phyloP scores from a whole-genome alignment of 1,140 invertebrate genomes.

The Aphelenchoides fujianensis region DNA sequence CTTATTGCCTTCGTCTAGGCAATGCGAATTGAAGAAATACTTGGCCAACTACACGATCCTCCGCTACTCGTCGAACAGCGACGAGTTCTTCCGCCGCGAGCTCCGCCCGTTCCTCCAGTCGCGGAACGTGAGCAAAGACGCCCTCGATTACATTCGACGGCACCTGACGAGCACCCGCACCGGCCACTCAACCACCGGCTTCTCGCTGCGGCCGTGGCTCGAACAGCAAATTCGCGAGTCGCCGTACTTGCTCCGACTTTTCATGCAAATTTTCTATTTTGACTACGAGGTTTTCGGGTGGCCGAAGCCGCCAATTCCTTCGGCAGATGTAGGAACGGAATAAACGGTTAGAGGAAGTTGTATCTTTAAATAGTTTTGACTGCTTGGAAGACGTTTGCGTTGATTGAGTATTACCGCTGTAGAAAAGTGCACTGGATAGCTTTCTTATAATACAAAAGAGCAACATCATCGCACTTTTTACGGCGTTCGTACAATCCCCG shows the following conservation, averaged over 20 bases:
- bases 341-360: no score
- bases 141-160: neutral
- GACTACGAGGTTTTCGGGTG: neutral
- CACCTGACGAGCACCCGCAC: neutral
- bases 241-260: neutral
- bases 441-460: no score
- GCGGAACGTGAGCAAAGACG: neutral
- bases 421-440: no score
- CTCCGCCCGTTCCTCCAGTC: neutral
- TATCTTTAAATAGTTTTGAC: no score
- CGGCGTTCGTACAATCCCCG: no score
- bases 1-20: neutral
- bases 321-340: no score
- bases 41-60: neutral
- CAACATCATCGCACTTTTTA: no score
- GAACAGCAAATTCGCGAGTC: neutral
- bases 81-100: neutral
- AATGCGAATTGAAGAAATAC: neutral
- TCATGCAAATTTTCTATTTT: conserved; percentile 1
- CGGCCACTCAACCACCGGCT: neutral
- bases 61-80: conserved; percentile 1
- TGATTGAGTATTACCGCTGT: no score
- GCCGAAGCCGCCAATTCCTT: neutral
- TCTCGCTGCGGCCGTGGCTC: neutral
- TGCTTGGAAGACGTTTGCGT: no score